Base-by-base conservation (phyloP, 2,113 vertebrate genomes). In the Phaethornis superciliosus region DNA sequence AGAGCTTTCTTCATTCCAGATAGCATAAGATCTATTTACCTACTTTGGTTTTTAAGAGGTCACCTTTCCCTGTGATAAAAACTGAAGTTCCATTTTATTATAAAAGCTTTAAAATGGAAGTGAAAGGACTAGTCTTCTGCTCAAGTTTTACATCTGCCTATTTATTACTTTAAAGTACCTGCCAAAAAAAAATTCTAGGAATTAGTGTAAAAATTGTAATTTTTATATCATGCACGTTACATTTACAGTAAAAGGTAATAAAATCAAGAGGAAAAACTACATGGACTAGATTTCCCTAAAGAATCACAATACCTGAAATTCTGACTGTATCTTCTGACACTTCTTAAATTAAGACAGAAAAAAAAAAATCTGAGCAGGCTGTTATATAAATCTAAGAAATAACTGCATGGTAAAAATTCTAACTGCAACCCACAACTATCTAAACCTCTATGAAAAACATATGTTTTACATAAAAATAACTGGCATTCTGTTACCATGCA, bases 371-470 rank as follows among this genome's bases (percentile, higher is more conserved):
- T 85, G 67, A n/a, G 40, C 52, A 82, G 85, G 75, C 27, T 78
- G 82, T 97, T 97, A 94, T 89, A 95, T 96, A 97, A 97, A 96
- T 90, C 68, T 93, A 76, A 94, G 94, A 85, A 67, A 88, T 75
- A 96, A 86, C 63, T 96, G 69, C 94, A 94, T 94, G 85, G 23
- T 97, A 92, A 92, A 91, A 87, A 62, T 90, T 95, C 92, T 89
- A 95, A 93, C 94, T 94, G 59, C 89, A 97, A 83, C 94, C 95
- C 95, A 96, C 96, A 97, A 92, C 85, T 97, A 80, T 71, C 88
- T 88, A 89, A 94, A 77, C 55, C 12, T 89, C 79, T 90, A 81
- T 85, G 96, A 96, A 92, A 97, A 93, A 88, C 89, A 97, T 87
- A 96, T 92, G 91, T 92, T 80, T 96, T 83, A 88, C 82, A 96